Conservation (phyloP, 2,113 vertebrate species). For the Pan troglodytes region DNA sequence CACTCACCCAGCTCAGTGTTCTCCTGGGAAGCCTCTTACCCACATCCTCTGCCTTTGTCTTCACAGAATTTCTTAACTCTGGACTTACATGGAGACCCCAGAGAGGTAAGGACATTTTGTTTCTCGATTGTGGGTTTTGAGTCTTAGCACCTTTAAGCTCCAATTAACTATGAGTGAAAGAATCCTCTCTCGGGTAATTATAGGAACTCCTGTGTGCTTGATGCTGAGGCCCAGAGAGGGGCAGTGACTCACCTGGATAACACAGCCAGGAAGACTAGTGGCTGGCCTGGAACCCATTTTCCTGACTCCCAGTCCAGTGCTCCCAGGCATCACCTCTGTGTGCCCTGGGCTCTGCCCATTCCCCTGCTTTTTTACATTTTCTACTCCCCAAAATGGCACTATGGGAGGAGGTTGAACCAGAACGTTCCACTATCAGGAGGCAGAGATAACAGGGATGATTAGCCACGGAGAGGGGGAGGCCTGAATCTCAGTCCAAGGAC, state of each 20-base stretch:
- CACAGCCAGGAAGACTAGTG: not conserved
- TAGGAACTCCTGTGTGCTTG: not conserved
- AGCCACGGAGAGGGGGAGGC: too few relatives aligned
- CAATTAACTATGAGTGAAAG: not conserved
- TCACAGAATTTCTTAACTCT: not conserved
- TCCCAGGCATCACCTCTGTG: too few relatives aligned
- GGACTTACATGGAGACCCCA: conserved; percentile 40
- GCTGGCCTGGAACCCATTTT: not conserved
- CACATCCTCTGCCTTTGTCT: not conserved
- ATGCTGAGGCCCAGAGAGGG: not conserved
- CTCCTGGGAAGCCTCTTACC: not conserved
- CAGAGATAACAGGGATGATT: too few relatives aligned
- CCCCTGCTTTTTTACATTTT: too few relatives aligned
- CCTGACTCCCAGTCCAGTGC: too few relatives aligned
- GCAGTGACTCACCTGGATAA: not conserved
- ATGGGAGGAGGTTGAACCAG: too few relatives aligned
- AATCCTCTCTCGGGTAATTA: not conserved
- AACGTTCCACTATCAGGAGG: too few relatives aligned
- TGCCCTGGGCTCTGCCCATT: too few relatives aligned
- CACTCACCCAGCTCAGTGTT: not conserved
- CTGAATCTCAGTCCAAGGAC: too few relatives aligned
- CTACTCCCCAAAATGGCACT: too few relatives aligned
- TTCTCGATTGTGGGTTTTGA: not conserved
- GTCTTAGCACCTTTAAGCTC: not conserved
- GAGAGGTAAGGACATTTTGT: conserved; percentile 51